Base-by-base conservation (phyloP, 2,797 vertebrate species). In the Sebastes baramenuke region DNA sequence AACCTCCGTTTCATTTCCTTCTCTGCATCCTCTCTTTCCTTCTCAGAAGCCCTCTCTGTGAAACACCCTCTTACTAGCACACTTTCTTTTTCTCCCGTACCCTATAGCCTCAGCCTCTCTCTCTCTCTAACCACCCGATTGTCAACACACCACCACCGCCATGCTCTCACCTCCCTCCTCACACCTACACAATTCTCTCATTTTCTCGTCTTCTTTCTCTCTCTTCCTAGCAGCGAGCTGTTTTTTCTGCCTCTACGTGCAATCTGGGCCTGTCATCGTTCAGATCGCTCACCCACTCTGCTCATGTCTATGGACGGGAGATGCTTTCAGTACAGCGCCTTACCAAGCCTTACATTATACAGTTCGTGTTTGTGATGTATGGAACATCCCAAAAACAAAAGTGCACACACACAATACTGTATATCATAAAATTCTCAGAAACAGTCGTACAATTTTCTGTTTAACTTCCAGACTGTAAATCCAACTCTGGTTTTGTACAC, bases 1-100 rank as follows among this genome's bases (percentile, higher is more conserved):
- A 65, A 79, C 85, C 88, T 87, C 79, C 69, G 59, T 88, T 93
- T 93, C 83, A 92, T 93, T 93, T 92, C 90, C 93, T 91, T 87
- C 56, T 76, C 77, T 83, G 72, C 77, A 87, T 89, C 86, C 92
- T 83, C 84, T 84, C 80, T 74, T 91, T 85, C 84, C 87, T 58
- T 79, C 69, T 69, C 59, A 64, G 79, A 86, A 76, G 58, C 75
- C 70, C 78, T 67, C 58, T 86, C 61, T 69, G 72, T 62, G 74
- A 24, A 78, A 65, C 68, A 24, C 56, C 82, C 76, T 65, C 62
- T 32, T 27, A 49, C 59, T 46, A 72, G 49, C 69, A 81, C 77
- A 87, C 86, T 88, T 89, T 89, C 77, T 84, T 72, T 91, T 72
- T 85, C 84, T 84, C n/a, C 30, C 8, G 16, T 34, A 34, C 22